Conservation (phyloP, 2,888 invertebrate genomes). For the Scrobipalpa costella region DNA sequence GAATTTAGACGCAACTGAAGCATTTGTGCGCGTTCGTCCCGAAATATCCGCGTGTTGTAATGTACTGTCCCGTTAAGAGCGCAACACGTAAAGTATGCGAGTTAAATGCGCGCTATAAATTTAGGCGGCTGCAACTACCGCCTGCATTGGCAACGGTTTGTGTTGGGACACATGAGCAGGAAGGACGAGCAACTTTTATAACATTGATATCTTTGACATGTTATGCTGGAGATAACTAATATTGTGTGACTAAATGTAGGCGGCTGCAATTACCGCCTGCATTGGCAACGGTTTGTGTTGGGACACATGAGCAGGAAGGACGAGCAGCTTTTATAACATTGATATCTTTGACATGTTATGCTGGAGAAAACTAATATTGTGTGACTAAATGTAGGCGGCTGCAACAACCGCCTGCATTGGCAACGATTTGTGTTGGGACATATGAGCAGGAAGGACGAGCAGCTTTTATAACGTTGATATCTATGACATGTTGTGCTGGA, state of each 20-base stretch:
- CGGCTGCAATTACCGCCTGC: slow-evolving; percentile 55
- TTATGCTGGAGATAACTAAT: too few relatives aligned
- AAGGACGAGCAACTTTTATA: slow-evolving; percentile 21
- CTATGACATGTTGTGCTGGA: too few relatives aligned
- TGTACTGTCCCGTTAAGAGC: slow-evolving; percentile 64
- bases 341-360: background rate
- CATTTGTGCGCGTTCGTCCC: background rate
- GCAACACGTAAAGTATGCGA: slow-evolving; percentile 68
- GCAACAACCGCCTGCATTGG: slow-evolving; percentile 60
- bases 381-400: slow-evolving; percentile 62
- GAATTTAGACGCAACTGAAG: too few relatives aligned
- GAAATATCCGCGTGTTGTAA: slow-evolving; percentile 41
- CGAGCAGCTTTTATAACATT: slow-evolving; percentile 10
- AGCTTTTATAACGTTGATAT: slow-evolving; percentile 13
- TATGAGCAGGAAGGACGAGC: slow-evolving; percentile 31
- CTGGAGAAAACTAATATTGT: too few relatives aligned
- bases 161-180: slow-evolving; percentile 36
- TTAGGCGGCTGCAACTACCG: slow-evolving; percentile 53
- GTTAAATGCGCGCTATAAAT: slow-evolving; percentile 68
- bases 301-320: slow-evolving; percentile 36
- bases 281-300: slow-evolving; percentile 58
- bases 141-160: slow-evolving; percentile 62
- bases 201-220: background rate
- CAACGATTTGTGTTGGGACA: slow-evolving; percentile 49
- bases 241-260: slow-evolving; percentile 67